Evolutionary conservation across 92 coral and sea anemone genomes (phyloP), one percentile per base, ranked within the genome.

Genomic region (Epizoanthus rinbou): DNA sequence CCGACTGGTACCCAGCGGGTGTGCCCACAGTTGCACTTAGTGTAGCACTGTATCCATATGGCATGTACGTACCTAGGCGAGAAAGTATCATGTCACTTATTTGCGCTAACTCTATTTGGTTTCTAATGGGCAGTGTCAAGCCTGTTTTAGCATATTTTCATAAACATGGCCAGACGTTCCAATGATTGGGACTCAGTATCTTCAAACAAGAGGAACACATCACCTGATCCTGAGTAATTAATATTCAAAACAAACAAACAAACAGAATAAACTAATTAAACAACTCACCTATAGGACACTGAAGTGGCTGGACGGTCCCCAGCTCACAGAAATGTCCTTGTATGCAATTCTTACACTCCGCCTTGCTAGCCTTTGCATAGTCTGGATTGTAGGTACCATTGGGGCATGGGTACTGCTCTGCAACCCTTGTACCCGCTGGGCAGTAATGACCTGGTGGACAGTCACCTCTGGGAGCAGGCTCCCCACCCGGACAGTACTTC

Each of bases 401-500:
- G 22, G 98, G 90, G 74, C 99, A 96, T 0, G 99, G 98, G 58
- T 85, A 94, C 82, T 96, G 96, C 54, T 94, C 91, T 21, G 99
- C 98, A 76, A 96, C 95, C 35, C 94, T 86, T 9, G 99, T 96
- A 3, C 97, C 88, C 4, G 25, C 68, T n/a, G 98, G 99, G 83
- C 98, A 96, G 79, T 90, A 96, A 74, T 90, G 78, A 0, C 99
- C 99, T 6, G 99, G 99, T 24, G 99, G 98, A 75, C 99, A 96
- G 86, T 75, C 81, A 74, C 95, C 99, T 60, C 95, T 87, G 3
- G 99, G 98, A 24, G 80, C 84, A 54, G 98, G 90, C 64, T 94
- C 98, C 64, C 99, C 98, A 3, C 99, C 99, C 8, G 98, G 98
- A 86, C 99, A 96, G 94, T 96, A 96, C 75, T 83, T 89, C 66